Evolutionary conservation across 30 jellyfish, hydroid and myxozoan species (phyloP).

Genomic region (Turritopsis rubra): DNA sequence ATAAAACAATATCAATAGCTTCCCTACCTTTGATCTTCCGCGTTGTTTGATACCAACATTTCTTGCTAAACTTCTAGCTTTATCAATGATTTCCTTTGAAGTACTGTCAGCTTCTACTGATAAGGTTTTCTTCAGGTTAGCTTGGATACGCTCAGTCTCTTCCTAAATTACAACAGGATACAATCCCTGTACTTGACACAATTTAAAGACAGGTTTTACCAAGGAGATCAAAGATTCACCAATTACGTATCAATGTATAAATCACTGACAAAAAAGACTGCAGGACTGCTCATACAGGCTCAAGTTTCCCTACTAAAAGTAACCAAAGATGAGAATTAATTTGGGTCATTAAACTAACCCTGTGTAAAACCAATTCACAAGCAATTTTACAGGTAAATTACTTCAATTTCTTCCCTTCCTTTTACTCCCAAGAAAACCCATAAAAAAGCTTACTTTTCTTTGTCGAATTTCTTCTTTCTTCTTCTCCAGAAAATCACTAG

Average conservation of each 20-base stretch:
- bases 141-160: slow-evolving; percentile 69
- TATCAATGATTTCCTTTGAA: slow-evolving; percentile 9
- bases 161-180: background rate
- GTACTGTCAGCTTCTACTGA: slow-evolving; percentile 24
- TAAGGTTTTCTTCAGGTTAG: slow-evolving; percentile 38
- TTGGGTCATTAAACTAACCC: too few species aligned
- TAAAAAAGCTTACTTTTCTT: slow-evolving; percentile 82
- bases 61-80: slow-evolving; percentile 1
- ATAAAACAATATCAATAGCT: too few species aligned
- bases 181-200: background rate
- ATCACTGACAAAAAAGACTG: too few species aligned
- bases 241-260: too few species aligned
- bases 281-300: too few species aligned
- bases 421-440: too few species aligned
- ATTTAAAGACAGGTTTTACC: background rate
- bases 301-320: too few species aligned
- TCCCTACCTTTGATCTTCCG: background rate
- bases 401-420: too few species aligned
- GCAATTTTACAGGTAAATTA: too few species aligned
- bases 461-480: slow-evolving; percentile 89
- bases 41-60: background rate
- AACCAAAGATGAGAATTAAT: too few species aligned
- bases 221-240: background rate
- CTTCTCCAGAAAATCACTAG: slow-evolving; percentile 81
- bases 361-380: too few species aligned